phyloP scores from a whole-genome alignment of 2,797 vertebrate genomes.

The Eurystomus glaucurus region DNA sequence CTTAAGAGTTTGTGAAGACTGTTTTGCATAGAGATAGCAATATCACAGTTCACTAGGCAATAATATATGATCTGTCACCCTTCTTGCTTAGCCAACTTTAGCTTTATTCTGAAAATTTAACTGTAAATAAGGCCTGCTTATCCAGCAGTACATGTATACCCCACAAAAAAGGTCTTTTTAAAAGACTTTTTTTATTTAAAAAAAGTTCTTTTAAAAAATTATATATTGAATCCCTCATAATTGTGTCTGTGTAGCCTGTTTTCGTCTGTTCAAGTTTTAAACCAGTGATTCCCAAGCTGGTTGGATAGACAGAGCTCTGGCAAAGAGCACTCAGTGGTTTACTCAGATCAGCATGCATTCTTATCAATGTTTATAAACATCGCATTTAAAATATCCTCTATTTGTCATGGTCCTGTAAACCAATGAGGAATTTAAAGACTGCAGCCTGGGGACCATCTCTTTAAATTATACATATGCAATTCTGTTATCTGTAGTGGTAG shows the following conservation, averaged over 20 bases:
- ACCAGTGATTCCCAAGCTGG: neutral
- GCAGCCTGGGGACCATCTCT: neutral
- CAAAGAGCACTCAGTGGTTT: neutral
- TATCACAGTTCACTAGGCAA: constrained; percentile 13
- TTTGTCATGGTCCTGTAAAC: neutral
- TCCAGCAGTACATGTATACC: neutral
- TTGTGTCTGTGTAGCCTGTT: neutral
- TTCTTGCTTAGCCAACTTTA: neutral
- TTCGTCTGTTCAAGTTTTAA: neutral
- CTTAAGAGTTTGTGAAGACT: neutral
- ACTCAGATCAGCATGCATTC: neutral
- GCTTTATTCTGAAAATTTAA: neutral
- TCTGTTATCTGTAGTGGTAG: neutral
- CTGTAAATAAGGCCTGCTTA: neutral
- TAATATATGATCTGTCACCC: neutral
- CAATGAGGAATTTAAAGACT: neutral
- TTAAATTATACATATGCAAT: neutral
- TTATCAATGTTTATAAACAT: neutral
- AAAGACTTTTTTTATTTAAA: neutral
- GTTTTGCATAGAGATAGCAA: constrained; percentile 10
- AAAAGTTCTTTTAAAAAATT: neutral
- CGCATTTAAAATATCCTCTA: neutral
- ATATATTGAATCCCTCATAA: neutral
- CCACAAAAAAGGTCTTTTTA: rapidly evolving
- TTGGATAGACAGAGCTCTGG: neutral